Evolutionary conservation across 2,888 invertebrate species (phyloP).

Genomic region (Limnephilus rhombicus): DNA sequence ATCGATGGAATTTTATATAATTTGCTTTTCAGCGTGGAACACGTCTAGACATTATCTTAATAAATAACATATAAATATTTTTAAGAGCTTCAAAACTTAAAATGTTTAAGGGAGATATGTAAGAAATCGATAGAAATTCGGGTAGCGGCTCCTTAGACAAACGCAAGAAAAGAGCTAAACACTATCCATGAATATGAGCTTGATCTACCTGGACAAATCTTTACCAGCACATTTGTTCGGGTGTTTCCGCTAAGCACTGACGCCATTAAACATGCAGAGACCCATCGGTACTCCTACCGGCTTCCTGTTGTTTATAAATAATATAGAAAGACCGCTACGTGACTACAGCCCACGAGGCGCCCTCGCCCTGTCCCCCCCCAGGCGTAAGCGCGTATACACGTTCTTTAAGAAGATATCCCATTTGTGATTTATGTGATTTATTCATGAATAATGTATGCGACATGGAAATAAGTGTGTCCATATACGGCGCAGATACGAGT

Average conservation of each 20-base stretch:
- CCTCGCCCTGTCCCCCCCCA: conserved; percentile 22
- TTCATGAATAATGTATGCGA: conserved; percentile 66
- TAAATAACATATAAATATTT: no score
- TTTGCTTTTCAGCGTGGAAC: no score
- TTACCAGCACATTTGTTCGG: conserved; percentile 30
- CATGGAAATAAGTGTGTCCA: conserved; percentile 65
- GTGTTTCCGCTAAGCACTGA: conserved; percentile 21
- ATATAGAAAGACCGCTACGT: conserved; percentile 52
- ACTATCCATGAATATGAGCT: background rate
- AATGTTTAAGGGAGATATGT: no score
- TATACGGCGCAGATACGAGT: conserved; percentile 35
- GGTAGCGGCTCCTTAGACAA: no score
- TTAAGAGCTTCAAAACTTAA: no score
- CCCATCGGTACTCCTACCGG: conserved; percentile 17
- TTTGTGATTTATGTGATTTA: conserved; percentile 65
- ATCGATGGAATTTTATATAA: no score
- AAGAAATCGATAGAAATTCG: no score
- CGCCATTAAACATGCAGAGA: conserved; percentile 45
- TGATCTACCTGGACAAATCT: conserved; percentile 30
- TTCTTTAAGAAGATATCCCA: conserved; percentile 63
- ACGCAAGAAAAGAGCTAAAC: background rate
- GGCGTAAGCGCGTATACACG: conserved; percentile 55
- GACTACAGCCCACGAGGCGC: conserved; percentile 47
- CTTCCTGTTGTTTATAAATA: conserved; percentile 58
- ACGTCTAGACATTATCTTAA: no score